Base-by-base conservation (phyloP, 2,113 vertebrate genomes). In the Brachypodius melanocephalos region DNA sequence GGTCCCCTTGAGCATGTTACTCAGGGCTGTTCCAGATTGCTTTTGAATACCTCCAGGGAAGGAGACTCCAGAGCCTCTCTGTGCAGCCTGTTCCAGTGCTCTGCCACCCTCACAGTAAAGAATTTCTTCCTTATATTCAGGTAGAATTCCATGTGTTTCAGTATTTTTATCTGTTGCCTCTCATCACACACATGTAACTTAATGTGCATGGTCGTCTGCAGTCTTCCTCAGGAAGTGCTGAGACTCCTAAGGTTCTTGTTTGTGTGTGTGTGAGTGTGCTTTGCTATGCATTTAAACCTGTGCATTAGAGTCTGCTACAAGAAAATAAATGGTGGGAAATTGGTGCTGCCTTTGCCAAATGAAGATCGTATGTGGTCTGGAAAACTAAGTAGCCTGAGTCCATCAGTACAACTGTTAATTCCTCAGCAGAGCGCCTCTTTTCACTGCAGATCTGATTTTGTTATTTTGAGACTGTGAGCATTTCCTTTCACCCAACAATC, bases 71-170 rank as follows among this genome's bases (percentile, higher is more conserved):
- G 13, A 46, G 4, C 25, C n/a, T 75, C 69, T 54, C 29, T 34
- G 11, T 52, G 54, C 40, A 48, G 29, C 25, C 25, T 42, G 52
- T 61, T 68, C 40, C 25, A 54, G 9, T 48, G 6, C 34, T 61
- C 31, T 89, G n/a, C 62, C 34, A 16, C 17, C 12, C 62, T 75
- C 46, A 42, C 24, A 62, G 14, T 46, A 34, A 75, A 68, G 32
- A 77, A 31, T 24, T 34, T 82, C 40, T 54, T 54, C 22, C 45
- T 74, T 8, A 2, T 40, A 17, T 75, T 75, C 6, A 10, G n/a
- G 29, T 34, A 66, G n/a, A 54, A 31, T 6, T 52, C 31, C 0
- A 0, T 18, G 14, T 48, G 15, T 42, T 89, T 34, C 12, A 40
- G 12, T 17, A 34, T 48, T 65, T 68, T 40, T 75, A n/a, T 38